A percentile compares a stretch with the other conserved stretches of the same genome.
These are phyloP conservation scores for Uropetala carovei DNA, from an alignment of 2,888 invertebrate species.

Conservation along the genomic window DNA sequence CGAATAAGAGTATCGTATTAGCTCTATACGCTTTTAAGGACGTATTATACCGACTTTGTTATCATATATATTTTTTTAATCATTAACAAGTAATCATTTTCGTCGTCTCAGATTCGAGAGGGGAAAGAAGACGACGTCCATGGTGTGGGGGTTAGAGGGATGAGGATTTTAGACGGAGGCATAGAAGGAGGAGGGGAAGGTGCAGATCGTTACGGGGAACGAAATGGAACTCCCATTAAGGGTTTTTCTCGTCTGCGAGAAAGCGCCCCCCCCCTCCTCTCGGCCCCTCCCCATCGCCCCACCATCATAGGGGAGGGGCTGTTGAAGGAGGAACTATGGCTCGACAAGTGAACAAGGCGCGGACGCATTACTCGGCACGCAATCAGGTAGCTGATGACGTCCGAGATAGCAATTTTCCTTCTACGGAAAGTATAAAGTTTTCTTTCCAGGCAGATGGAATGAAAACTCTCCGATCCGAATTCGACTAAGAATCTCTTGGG, in stretches of 20 bases:
- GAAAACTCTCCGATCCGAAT: not conserved
- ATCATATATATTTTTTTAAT: not conserved
- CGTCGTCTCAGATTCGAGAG: not conserved
- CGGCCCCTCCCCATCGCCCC: no score
- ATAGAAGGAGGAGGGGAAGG: not conserved
- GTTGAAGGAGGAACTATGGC: not conserved
- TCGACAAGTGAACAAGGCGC: not conserved
- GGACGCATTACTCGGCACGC: not conserved
- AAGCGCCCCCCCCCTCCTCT: not conserved
- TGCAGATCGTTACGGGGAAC: not conserved
- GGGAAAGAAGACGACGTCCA: not conserved
- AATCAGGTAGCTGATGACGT: not conserved
- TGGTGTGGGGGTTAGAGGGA: not conserved
- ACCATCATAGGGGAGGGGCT: no score
- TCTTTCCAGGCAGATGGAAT: not conserved
- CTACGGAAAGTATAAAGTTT: not conserved
- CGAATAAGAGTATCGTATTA: not conserved
- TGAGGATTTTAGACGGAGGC: not conserved
- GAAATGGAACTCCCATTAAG: conserved; percentile 8
- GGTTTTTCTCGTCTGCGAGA: not conserved
- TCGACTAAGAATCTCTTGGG: not conserved
- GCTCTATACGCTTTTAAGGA: not conserved
- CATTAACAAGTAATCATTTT: not conserved
- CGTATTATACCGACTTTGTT: not conserved
- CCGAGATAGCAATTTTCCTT: not conserved